Evolutionary conservation across 2,113 vertebrate species (phyloP).

Genomic region (Delphinapterus leucas): DNA sequence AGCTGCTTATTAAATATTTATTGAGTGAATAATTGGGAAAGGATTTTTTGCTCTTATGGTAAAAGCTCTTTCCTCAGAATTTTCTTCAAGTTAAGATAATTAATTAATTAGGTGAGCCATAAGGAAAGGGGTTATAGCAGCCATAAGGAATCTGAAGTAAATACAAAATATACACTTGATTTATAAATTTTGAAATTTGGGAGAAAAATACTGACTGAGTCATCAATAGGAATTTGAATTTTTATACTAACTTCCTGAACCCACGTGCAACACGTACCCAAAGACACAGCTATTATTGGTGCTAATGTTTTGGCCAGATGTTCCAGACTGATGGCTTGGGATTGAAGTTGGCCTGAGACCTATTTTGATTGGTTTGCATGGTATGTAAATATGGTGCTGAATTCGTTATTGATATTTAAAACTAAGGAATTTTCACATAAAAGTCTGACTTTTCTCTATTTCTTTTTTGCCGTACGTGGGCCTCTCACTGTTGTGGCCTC

Average conservation of each 20-base stretch:
- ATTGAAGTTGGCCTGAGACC: neutral
- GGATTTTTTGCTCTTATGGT: neutral
- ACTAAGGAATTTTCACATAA: neutral
- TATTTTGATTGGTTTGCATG: neutral
- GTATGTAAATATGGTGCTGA: neutral
- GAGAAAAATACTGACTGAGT: neutral
- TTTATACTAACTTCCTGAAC: neutral
- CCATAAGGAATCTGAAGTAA: neutral
- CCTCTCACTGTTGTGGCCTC: too few species aligned
- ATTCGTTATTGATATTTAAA: neutral
- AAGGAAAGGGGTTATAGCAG: neutral
- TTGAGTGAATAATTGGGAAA: neutral
- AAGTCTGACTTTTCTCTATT: conserved; percentile 14
- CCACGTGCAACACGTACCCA: neutral
- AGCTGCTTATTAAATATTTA: neutral
- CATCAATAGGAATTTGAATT: neutral
- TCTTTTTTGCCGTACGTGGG: neutral
- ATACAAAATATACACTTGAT: neutral
- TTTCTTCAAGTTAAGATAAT: conserved; percentile 29
- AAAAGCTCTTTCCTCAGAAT: neutral
- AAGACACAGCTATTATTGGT: neutral
- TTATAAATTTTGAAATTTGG: neutral
- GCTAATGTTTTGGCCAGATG: neutral
- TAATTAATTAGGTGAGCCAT: neutral
- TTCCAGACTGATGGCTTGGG: neutral